Evolutionary conservation across 1,140 invertebrate species (phyloP).

Genomic region (Cotesia typhae): DNA sequence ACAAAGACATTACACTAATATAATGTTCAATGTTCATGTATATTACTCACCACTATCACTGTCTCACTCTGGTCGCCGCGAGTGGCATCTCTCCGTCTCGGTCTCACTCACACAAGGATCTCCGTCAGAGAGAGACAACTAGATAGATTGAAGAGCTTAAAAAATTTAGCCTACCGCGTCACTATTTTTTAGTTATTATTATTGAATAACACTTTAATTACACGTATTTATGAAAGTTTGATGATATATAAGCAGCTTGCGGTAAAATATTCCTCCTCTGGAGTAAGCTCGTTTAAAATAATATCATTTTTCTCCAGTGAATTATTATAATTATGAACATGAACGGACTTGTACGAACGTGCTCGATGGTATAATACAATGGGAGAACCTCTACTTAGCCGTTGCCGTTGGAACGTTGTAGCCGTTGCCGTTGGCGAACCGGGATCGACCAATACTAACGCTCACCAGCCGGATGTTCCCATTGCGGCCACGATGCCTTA

Average conservation of each 20-base stretch:
- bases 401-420: no score
- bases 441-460: slow-evolving; percentile 53
- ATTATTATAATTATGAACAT: background rate
- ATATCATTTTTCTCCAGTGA: no score
- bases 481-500: slow-evolving; percentile 47
- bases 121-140: background rate
- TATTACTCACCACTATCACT: background rate
- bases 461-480: slow-evolving; percentile 51
- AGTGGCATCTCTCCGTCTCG: background rate
- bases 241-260: no score
- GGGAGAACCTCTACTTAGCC: slow-evolving; percentile 45
- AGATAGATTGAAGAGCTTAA: background rate
- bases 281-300: no score
- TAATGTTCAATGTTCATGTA: no score
- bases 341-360: slow-evolving; percentile 13
- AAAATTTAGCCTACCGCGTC: slow-evolving; percentile 15
- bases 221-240: no score
- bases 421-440: slow-evolving; percentile 37
- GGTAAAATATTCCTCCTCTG: no score
- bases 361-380: slow-evolving; percentile 10
- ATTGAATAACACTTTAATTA: background rate
- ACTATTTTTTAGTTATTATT: slow-evolving; percentile 9
- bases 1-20: no score
- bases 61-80: background rate
- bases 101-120: background rate